Evolutionary conservation across 2,888 invertebrate genomes (phyloP), one percentile per base, ranked within the genome.

Genomic region (Xanthia togata): DNA sequence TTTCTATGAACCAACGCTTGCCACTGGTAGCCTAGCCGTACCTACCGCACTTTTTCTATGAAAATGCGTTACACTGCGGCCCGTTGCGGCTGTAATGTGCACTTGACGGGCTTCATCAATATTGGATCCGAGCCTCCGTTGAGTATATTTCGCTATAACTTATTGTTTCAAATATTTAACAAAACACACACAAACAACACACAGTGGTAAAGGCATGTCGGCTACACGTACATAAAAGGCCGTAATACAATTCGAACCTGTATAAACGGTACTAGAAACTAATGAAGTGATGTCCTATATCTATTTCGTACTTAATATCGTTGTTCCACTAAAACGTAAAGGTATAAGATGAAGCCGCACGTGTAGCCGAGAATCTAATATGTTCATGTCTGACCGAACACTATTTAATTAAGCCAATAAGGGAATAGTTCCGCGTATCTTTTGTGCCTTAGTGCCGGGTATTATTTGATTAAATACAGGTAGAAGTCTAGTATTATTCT

Each of bases 371-470:
- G 31, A 70, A 76, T 70, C 57, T 63, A 72, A 73, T 82, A 26
- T 20, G 69, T 70, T 44, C 50, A 47, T 67, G 57, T 70, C 65
- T 31, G 53, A 72, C 72, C 75, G 75, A 26, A 67, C 62, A 70
- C 26, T 31, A 67, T 80, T 68, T 31, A 76, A 84, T 84, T 70
- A 72, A 76, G 63, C 41, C 72, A 67, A 80, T 80, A 67, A 67
- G 47, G 62, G 65, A 35, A 72, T n/a, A 67, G 31, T n/a, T 55
- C 31, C 23, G 9, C 1, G 1, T 65, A 26, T 65, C 55, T 60
- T 69, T 65, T 82, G 53, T 79, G 70, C 4, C 12, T 6, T 35
- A 26, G 23, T 59, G 11, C n/a, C 12, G 35, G 17, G 12, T 14
- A 9, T 60, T 53, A 76, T 76, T 60, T 26, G 35, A 44, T 69